phyloP scores from a whole-genome alignment of 2,797 vertebrate species.

The Macropus fuliginosus region DNA sequence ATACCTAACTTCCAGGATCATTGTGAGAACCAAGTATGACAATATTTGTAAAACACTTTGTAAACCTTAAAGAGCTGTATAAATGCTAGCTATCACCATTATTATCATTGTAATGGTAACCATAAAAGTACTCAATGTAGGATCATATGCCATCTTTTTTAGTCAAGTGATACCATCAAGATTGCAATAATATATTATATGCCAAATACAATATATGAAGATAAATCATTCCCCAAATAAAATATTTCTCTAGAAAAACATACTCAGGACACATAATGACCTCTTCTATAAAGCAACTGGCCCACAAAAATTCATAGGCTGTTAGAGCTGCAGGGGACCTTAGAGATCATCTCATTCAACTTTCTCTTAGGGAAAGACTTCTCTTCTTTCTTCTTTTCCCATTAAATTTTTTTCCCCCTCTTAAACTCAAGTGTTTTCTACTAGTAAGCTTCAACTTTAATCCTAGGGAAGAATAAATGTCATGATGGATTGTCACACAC shows the following conservation, averaged over 20 bases:
- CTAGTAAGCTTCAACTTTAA: not conserved
- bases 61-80: not conserved
- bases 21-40: not conserved
- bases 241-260: not conserved
- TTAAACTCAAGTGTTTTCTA: not conserved
- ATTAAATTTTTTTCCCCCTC: not conserved
- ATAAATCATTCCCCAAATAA: not conserved
- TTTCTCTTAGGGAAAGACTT: not conserved
- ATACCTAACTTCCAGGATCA: not conserved
- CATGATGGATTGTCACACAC: not conserved
- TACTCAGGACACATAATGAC: not conserved
- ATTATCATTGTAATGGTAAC: not conserved
- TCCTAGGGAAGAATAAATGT: fast-evolving
- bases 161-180: not conserved
- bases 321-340: not conserved
- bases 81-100: not conserved
- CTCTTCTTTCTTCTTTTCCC: not conserved
- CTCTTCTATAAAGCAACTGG: not conserved
- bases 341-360: not conserved
- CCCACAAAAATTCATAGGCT: not conserved
- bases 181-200: not conserved
- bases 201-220: not conserved
- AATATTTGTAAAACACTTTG: not conserved
- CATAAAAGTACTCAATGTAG: not conserved
- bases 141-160: not conserved